phyloP scores from a whole-genome alignment of 2,888 invertebrate species.

The Pachycephus smyrnensis region DNA sequence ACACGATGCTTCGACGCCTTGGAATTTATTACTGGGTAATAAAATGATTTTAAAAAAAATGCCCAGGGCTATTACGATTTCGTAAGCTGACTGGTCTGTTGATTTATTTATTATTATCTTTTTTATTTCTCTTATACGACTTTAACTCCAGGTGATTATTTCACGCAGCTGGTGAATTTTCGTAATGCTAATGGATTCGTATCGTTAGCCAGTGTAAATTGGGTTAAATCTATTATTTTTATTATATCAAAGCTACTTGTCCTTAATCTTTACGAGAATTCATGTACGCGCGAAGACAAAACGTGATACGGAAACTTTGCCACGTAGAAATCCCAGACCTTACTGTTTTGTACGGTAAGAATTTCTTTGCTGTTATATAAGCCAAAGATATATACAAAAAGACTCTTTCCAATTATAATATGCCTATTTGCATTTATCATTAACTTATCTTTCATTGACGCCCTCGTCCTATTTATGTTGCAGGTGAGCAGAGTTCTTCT shows the following conservation, averaged over 20 bases:
- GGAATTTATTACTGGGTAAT: not conserved
- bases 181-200: not conserved
- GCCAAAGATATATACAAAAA: not conserved
- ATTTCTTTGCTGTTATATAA: not conserved
- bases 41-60: not conserved
- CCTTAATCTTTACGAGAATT: not conserved
- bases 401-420: not conserved
- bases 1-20: not conserved
- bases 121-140: not conserved
- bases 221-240: not conserved
- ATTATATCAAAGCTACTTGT: not conserved
- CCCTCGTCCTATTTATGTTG: not conserved
- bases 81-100: not conserved
- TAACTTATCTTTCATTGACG: not conserved
- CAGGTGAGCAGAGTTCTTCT: not conserved
- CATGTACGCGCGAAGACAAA: not conserved
- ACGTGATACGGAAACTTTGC: too few relatives aligned
- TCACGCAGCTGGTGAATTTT: not conserved
- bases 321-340: too few relatives aligned
- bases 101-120: not conserved
- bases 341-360: too few relatives aligned
- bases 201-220: not conserved
- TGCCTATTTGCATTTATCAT: not conserved
- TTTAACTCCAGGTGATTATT: not conserved
- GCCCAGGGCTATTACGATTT: not conserved